Base-by-base conservation (phyloP, 2,888 invertebrate genomes). In the Polia nebulosa region DNA sequence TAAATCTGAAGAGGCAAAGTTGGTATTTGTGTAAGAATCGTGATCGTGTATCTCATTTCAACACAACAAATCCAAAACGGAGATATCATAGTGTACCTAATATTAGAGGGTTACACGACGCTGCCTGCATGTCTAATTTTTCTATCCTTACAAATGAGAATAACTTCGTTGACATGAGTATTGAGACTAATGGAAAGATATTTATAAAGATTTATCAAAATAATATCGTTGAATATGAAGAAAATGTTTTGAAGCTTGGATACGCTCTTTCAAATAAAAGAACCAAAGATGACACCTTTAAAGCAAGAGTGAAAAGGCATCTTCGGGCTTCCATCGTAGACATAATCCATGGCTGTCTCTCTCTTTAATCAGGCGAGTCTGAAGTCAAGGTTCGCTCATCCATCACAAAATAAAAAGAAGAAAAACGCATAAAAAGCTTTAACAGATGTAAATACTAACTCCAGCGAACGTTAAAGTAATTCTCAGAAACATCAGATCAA, bases 41-140 rank as follows among this genome's bases (percentile, higher is more conserved):
- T 9, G 72, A 86, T 86, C 83, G 80, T 85, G 88, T 90, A 90
- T 91, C 90, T 90, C 91, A 89, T 93, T 93, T 93, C 92, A 92
- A 92, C 93, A 88, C 83, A 82, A 87, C 84, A 89, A 90, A 83
- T 88, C 89, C 88, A 84, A 87, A 90, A 88, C 87, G 87, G 89
- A 91, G 91, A 92, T 92, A 92, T 91, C 90, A 90, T 89, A 89
- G 87, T 86, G 84, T 85, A 87, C 83, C 73, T 75, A 51, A 69
- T 69, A 69, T 73, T 76, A 70, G 71, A 68, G 49, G 62, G 66
- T 68, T 68, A 64, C 70, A 63, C 76, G 79, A 66, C 82, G 74
- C 69, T 76, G 73, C 80, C 72, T 47, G 81, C 27, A 45, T 62
- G 36, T 58, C 51, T 34, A 51, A 64, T 60, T 66, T 59, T 58